These are phyloP conservation scores for Maconellicoccus hirsutus DNA, from an alignment of 1,140 invertebrate genomes.

Conservation along the genomic window DNA sequence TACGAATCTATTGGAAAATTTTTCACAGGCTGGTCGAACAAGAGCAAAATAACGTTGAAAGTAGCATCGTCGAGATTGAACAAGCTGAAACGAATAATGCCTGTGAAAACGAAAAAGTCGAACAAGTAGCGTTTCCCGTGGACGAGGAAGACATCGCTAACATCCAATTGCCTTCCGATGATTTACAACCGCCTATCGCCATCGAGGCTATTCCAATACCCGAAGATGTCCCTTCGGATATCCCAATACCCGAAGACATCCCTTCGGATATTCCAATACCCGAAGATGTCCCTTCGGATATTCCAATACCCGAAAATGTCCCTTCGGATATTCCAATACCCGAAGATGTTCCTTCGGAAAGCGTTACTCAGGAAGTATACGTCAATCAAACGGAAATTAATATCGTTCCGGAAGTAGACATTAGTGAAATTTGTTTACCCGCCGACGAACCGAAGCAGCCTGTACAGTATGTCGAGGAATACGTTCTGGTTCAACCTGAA, in stretches of 20 bases:
- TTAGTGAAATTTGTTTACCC: background rate
- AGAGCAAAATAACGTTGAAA: background rate
- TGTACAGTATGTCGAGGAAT: background rate
- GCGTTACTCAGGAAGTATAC: too few relatives aligned
- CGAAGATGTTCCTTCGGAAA: too few relatives aligned
- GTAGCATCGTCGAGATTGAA: background rate
- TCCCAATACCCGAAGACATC: too few relatives aligned
- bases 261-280: too few relatives aligned
- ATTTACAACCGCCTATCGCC: background rate
- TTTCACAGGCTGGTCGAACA: too few relatives aligned
- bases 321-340: too few relatives aligned
- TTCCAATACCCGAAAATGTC: too few relatives aligned
- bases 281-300: too few relatives aligned
- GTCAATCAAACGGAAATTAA: background rate
- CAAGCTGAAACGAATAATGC: background rate
- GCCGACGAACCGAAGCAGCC: background rate
- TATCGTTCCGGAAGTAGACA: background rate
- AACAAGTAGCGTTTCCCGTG: background rate
- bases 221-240: too few relatives aligned
- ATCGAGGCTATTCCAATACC: too few relatives aligned
- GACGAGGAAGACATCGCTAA: background rate
- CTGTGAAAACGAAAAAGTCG: background rate
- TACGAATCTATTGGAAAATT: too few relatives aligned
- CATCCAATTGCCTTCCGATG: background rate
- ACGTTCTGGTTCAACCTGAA: background rate